phyloP scores from a whole-genome alignment of 2,113 vertebrate genomes.

The Ivindomyrus marchei region DNA sequence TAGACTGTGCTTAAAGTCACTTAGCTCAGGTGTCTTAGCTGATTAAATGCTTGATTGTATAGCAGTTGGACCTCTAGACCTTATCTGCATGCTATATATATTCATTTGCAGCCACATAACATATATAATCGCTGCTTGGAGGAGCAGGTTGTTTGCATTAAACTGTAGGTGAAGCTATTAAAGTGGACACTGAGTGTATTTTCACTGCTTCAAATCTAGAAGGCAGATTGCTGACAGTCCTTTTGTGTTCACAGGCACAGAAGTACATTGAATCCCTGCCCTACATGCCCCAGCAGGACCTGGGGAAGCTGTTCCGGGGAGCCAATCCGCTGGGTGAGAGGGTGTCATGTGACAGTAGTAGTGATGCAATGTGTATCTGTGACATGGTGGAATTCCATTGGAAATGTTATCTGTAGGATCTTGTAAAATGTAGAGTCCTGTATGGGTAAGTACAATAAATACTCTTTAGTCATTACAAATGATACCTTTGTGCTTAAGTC shows the following conservation, averaged over 20 bases:
- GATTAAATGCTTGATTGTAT: neutral
- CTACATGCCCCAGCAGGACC: conserved; percentile 91
- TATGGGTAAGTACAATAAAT: neutral
- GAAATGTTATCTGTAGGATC: neutral
- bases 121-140: neutral
- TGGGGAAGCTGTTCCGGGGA: conserved; percentile 83
- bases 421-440: neutral
- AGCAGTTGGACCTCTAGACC: neutral
- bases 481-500: neutral
- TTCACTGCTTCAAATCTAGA: neutral
- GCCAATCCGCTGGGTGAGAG: conserved; percentile 87
- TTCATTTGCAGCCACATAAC: neutral
- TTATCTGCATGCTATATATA: neutral
- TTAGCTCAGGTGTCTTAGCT: neutral
- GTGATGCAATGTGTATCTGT: neutral
- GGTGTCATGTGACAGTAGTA: neutral
- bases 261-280: conserved; percentile 96
- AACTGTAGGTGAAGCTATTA: neutral
- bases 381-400: neutral
- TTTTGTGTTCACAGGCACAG: conserved; percentile 71
- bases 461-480: neutral
- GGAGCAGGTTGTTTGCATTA: neutral
- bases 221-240: neutral
- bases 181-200: neutral
- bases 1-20: neutral